Percentiles rank a stretch among this genome's conserved stretches.
Evolutionary conservation across 2,888 invertebrate species (phyloP).

Genomic region (Calephelis perditalis): DNA sequence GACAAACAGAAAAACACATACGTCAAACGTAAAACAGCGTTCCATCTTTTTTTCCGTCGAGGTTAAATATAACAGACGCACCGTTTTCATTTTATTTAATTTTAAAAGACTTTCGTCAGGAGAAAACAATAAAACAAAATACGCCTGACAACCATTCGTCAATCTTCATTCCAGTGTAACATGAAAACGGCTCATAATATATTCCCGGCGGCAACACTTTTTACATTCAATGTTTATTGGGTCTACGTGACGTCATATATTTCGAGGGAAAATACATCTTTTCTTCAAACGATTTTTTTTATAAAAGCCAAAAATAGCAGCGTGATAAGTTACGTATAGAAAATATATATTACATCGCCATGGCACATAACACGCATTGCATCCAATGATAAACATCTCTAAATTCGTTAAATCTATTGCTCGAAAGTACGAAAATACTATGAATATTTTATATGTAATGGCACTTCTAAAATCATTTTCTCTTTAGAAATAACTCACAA

Average conservation of each 20-base stretch:
- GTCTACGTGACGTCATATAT: conserved; percentile 7
- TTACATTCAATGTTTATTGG: conserved; percentile 10
- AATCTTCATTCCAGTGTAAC: background rate
- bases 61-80: too few species aligned
- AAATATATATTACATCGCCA: conserved; percentile 17
- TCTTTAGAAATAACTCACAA: conserved; percentile 1
- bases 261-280: background rate
- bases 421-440: conserved; percentile 66
- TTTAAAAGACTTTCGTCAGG: too few species aligned
- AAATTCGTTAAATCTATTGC: conserved; percentile 44
- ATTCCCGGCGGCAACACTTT: conserved; percentile 6
- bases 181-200: background rate
- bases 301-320: conserved; percentile 1
- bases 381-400: conserved; percentile 25
- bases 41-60: too few species aligned
- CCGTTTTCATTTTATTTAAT: too few species aligned
- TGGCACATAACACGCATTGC: conserved; percentile 19
- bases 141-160: background rate
- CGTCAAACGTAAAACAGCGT: too few species aligned
- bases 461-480: conserved; percentile 62
- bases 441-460: conserved; percentile 56
- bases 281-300: background rate
- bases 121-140: background rate
- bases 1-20: too few species aligned
- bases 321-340: conserved; percentile 13